A percentile compares a stretch with the other conserved stretches of the same genome.
Conservation (phyloP, 1,140 invertebrate genomes). For the Apis florea region DNA sequence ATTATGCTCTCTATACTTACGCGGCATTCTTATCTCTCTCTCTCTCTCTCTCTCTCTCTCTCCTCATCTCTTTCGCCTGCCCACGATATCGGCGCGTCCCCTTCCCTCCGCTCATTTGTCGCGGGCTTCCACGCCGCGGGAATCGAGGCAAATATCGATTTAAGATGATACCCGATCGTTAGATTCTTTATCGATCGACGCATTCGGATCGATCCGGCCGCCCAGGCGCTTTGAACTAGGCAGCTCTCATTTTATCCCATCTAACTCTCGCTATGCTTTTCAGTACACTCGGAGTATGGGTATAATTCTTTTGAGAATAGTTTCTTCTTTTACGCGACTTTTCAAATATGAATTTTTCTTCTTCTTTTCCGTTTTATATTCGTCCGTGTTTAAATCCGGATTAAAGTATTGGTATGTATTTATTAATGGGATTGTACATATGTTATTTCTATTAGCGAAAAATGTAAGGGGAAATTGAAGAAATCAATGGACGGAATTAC, state of each 20-base stretch:
- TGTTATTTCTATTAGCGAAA: too few relatives aligned
- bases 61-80: constrained; percentile 17
- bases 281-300: too few relatives aligned
- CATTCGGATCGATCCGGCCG: neutral
- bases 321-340: too few relatives aligned
- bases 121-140: neutral
- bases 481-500: too few relatives aligned
- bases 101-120: constrained; percentile 14
- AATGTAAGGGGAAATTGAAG: too few relatives aligned
- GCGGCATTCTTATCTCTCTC: constrained; percentile 72
- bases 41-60: constrained; percentile 5
- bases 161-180: constrained; percentile 43
- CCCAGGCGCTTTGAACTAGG: neutral
- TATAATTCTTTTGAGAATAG: too few relatives aligned
- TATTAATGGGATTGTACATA: too few relatives aligned
- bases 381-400: too few relatives aligned
- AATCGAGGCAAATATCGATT: constrained; percentile 58
- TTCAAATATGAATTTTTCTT: too few relatives aligned
- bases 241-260: neutral
- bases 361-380: too few relatives aligned
- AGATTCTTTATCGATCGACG: constrained; percentile 21
- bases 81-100: constrained; percentile 18
- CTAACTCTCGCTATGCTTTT: too few relatives aligned
- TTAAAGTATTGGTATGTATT: too few relatives aligned
- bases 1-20: constrained; percentile 77